A percentile compares a stretch with the other conserved stretches of the same genome.
Conservation (phyloP, 2,888 invertebrate species). For the Eupithecia vulgata region DNA sequence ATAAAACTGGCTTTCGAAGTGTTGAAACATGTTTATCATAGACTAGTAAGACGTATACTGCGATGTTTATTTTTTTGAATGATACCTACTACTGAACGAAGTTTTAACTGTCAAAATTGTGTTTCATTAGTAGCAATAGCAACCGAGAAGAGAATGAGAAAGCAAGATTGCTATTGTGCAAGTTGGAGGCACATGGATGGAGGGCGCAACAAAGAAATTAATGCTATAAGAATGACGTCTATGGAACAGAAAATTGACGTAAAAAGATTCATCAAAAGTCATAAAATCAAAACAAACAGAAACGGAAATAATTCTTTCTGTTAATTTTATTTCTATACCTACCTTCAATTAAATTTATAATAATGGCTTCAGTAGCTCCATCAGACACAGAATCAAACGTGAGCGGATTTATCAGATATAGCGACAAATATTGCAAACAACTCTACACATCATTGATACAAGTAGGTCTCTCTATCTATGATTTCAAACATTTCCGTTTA, state of each 20-base stretch:
- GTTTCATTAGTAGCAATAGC: too few relatives aligned
- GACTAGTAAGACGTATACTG: too few relatives aligned
- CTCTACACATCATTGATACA: conserved; percentile 69
- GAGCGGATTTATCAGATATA: conserved; percentile 76
- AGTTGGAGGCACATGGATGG: too few relatives aligned
- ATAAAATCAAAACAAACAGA: too few relatives aligned
- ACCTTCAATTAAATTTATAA: conserved; percentile 15
- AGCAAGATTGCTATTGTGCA: neutral
- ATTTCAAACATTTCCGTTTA: too few relatives aligned
- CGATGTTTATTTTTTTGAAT: too few relatives aligned
- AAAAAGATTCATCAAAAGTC: too few relatives aligned
- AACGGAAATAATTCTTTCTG: too few relatives aligned
- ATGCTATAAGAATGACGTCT: neutral
- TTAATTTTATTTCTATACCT: too few relatives aligned
- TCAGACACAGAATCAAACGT: conserved; percentile 78
- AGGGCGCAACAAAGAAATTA: neutral
- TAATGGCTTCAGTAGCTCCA: conserved; percentile 67
- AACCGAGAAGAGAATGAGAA: too few relatives aligned
- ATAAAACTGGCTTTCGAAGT: neutral
- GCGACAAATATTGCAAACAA: conserved; percentile 66
- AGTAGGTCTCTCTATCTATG: conserved; percentile 49
- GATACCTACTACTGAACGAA: conserved; percentile 12
- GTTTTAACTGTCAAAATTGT: neutral
- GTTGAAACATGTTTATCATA: neutral
- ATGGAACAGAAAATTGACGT: too few relatives aligned